Conservation (phyloP, 2,797 vertebrate species). For the Platalea minor region DNA sequence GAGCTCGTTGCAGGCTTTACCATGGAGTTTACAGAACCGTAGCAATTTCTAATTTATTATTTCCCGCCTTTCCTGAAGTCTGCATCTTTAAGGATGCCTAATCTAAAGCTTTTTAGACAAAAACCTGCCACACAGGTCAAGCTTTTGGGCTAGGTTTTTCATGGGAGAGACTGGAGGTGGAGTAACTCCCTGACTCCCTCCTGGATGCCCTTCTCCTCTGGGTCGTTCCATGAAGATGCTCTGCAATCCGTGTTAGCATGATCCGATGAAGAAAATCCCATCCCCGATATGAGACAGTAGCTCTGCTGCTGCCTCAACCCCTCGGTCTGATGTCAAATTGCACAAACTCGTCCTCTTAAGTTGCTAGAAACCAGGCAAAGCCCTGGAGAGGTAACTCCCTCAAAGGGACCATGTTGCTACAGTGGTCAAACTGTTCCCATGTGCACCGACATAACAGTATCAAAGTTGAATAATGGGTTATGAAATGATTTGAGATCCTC, state of each 20-base stretch:
- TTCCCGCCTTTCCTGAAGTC: conserved; percentile 47
- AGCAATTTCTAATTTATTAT: conserved; percentile 38
- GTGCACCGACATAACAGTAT: fast-evolving
- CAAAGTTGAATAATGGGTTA: not conserved
- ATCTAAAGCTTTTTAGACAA: not conserved
- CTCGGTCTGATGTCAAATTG: not conserved
- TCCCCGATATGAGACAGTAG: not conserved
- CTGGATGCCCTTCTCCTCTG: not conserved
- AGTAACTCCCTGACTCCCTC: not conserved
- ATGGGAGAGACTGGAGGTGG: not conserved
- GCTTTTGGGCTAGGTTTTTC: not conserved
- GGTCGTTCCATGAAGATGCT: not conserved
- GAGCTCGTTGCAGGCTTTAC: conserved; percentile 11
- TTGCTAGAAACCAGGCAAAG: not conserved
- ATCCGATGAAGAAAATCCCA: not conserved
- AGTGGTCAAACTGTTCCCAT: not conserved
- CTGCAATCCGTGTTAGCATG: not conserved
- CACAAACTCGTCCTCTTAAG: not conserved
- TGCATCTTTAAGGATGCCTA: not conserved
- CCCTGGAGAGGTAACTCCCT: not conserved
- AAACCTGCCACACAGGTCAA: not conserved
- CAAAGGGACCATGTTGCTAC: not conserved
- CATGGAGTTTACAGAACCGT: conserved; percentile 4
- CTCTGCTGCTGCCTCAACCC: not conserved
- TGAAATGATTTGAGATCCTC: not conserved